phyloP scores from a whole-genome alignment of 2,888 invertebrate species.

The Rhyacophila evoluta region DNA sequence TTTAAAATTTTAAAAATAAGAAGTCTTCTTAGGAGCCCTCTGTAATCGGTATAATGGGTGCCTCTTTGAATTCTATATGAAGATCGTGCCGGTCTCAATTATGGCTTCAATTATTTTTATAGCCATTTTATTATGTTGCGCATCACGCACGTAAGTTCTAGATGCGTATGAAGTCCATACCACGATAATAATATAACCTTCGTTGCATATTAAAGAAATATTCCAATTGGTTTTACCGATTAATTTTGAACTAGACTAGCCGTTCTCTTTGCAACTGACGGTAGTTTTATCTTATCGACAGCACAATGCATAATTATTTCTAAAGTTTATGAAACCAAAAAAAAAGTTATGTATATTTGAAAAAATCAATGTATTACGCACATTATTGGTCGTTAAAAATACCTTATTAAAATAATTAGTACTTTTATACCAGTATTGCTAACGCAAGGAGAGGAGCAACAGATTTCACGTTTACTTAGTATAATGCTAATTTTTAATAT shows the following conservation, averaged over 20 bases:
- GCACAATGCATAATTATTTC: no score
- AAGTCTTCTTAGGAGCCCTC: background rate
- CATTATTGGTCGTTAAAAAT: no score
- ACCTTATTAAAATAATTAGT: no score
- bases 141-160: constrained; percentile 15
- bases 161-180: background rate
- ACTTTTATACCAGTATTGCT: no score
- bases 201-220: background rate
- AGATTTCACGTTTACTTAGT: no score
- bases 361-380: no score
- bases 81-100: constrained; percentile 12
- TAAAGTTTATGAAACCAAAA: no score
- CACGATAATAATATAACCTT: background rate
- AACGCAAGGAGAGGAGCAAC: no score
- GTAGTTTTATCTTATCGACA: no score
- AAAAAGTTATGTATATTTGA: no score
- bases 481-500: no score
- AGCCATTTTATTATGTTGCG: constrained; percentile 22
- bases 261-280: background rate
- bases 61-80: background rate
- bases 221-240: background rate
- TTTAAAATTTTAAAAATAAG: background rate
- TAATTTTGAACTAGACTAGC: background rate
- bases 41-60: background rate
- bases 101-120: constrained; percentile 22